phyloP scores from a whole-genome alignment of 2,113 vertebrate genomes.

The Athene noctua region DNA sequence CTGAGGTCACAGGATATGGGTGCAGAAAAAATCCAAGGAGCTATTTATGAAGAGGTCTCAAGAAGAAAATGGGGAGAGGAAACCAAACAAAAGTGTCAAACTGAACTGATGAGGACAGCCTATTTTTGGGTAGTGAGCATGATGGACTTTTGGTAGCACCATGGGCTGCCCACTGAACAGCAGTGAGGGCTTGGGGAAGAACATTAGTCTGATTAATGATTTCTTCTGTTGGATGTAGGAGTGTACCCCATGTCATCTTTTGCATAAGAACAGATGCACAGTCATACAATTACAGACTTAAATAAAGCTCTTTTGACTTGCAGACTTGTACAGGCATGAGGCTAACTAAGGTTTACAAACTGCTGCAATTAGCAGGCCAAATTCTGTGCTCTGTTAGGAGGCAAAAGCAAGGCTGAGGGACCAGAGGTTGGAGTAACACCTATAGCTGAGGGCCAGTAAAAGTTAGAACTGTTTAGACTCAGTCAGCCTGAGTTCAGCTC shows the following conservation, averaged over 20 bases:
- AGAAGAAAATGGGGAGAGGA: background rate
- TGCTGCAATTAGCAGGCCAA: background rate
- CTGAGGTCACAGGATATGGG: background rate
- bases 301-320: background rate
- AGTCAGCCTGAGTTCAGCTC: background rate
- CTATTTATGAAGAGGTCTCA: background rate
- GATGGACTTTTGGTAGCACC: background rate
- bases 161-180: background rate
- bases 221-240: background rate
- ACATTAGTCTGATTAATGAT: background rate
- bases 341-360: background rate
- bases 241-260: accelerated
- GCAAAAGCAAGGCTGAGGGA: background rate
- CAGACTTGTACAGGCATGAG: accelerated
- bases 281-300: background rate
- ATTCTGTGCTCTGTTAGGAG: background rate
- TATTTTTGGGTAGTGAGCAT: background rate
- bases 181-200: background rate
- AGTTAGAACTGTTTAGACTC: background rate
- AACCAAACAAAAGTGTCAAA: background rate
- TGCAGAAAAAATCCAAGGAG: background rate
- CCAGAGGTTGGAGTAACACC: background rate
- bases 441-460: background rate
- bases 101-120: background rate
- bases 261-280: background rate